Evolutionary conservation across 92 coral and sea anemone genomes (phyloP).

Genomic region (Porites rus): DNA sequence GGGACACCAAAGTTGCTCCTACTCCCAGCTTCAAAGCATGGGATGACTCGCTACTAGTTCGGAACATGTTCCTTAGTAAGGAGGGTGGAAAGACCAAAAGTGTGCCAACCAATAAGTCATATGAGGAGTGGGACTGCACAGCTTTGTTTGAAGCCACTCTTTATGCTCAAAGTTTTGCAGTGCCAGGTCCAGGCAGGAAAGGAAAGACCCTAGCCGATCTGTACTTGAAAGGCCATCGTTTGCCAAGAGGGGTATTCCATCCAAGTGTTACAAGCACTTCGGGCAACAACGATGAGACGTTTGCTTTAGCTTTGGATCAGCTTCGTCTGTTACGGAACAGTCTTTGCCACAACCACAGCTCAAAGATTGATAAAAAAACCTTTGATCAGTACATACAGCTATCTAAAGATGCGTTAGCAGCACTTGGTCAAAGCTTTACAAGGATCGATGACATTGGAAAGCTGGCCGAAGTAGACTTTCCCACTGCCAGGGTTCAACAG

Average conservation of each 20-base stretch:
- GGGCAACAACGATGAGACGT: not conserved
- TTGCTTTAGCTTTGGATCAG: not conserved
- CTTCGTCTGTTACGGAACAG: not conserved
- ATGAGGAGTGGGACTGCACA: slow-evolving; percentile 59
- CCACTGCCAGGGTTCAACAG: not conserved
- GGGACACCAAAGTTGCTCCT: not conserved
- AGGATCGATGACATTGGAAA: not conserved
- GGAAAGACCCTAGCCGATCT: not conserved
- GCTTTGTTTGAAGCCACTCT: slow-evolving; percentile 47
- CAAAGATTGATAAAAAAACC: not conserved
- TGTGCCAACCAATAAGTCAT: slow-evolving; percentile 3
- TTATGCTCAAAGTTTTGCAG: slow-evolving; percentile 33
- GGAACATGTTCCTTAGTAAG: not conserved
- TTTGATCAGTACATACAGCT: not conserved
- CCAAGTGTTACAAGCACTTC: not conserved
- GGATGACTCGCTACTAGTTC: not conserved
- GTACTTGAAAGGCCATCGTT: not conserved
- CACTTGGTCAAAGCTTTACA: not conserved
- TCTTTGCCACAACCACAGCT: not conserved
- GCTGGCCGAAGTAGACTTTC: not conserved
- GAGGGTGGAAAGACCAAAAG: not conserved
- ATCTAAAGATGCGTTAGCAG: not conserved
- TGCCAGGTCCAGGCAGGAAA: not conserved
- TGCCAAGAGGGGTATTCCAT: not conserved
- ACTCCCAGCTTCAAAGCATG: not conserved